Evolutionary conservation across 2,113 vertebrate genomes (phyloP).

Genomic region (Saccopteryx bilineata): DNA sequence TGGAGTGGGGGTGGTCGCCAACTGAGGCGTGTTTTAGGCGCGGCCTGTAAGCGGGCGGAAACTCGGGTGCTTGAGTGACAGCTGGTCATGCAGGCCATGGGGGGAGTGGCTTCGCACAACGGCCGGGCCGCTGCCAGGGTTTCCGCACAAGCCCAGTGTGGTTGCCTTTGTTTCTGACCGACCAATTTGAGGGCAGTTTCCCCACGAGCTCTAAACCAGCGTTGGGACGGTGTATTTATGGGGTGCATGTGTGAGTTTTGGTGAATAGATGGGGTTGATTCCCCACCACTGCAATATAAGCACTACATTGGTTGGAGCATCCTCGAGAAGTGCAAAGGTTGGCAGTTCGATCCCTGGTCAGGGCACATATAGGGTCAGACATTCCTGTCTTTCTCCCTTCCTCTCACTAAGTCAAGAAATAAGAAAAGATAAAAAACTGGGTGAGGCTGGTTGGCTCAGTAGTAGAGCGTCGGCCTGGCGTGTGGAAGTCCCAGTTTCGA

Average conservation of each 20-base stretch:
- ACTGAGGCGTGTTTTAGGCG: accelerated
- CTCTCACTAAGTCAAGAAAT: no score
- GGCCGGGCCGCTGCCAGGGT: accelerated
- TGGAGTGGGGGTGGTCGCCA: accelerated
- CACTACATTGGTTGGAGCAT: no score
- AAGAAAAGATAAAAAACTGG: no score
- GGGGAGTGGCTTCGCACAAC: accelerated
- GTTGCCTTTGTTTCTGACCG: neutral
- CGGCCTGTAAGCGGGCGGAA: accelerated
- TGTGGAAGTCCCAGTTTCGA: no score
- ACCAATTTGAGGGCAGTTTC: neutral
- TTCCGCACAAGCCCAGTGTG: accelerated
- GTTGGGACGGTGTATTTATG: accelerated
- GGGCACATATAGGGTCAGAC: no score
- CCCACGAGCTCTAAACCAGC: neutral
- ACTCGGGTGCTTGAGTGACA: accelerated
- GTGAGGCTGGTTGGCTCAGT: no score
- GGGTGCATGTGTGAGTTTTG: neutral
- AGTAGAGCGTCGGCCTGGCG: no score
- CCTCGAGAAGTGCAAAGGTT: no score
- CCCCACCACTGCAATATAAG: accelerated
- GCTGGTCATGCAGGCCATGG: accelerated
- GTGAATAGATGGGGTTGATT: no score
- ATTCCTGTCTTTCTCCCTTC: no score
- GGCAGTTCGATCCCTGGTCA: no score